A percentile compares a stretch with the other conserved stretches of the same genome.
phyloP scores from a whole-genome alignment of 1,140 invertebrate species.

The Drosophila subobscura region DNA sequence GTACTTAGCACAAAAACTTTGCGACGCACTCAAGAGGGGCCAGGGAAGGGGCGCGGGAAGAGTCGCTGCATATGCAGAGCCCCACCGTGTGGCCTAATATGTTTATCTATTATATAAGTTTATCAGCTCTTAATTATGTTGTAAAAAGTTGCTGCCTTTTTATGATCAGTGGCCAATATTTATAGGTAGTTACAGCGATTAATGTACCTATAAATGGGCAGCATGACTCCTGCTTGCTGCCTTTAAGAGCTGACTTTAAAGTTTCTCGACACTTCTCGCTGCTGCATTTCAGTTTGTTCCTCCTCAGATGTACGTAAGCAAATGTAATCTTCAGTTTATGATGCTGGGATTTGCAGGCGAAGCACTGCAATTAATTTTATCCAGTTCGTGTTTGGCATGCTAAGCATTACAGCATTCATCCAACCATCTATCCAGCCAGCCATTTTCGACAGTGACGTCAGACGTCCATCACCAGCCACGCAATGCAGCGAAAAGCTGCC shows the following conservation, averaged over 20 bases:
- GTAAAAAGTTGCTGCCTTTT: slow-evolving; percentile 66
- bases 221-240: background rate
- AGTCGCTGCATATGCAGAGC: background rate
- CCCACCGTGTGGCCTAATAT: slow-evolving; percentile 49
- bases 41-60: slow-evolving; percentile 10
- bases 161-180: slow-evolving; percentile 58
- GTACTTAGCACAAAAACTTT: slow-evolving; percentile 54
- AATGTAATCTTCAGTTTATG: slow-evolving; percentile 73
- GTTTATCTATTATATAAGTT: slow-evolving; percentile 74
- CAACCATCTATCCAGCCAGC: background rate
- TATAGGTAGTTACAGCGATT: slow-evolving; percentile 66
- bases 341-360: slow-evolving; percentile 67
- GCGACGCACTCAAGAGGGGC: background rate
- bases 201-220: slow-evolving; percentile 34
- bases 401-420: slow-evolving; percentile 36
- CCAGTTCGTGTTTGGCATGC: slow-evolving; percentile 62
- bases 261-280: slow-evolving; percentile 1
- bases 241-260: slow-evolving; percentile 58
- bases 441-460: slow-evolving; percentile 39
- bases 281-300: slow-evolving; percentile 34
- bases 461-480: background rate
- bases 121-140: slow-evolving; percentile 79
- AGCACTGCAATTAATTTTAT: slow-evolving; percentile 75
- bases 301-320: slow-evolving; percentile 26
- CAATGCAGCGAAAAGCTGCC: background rate